Conservation (phyloP, 2,113 vertebrate species). For the Calidris pygmaea region DNA sequence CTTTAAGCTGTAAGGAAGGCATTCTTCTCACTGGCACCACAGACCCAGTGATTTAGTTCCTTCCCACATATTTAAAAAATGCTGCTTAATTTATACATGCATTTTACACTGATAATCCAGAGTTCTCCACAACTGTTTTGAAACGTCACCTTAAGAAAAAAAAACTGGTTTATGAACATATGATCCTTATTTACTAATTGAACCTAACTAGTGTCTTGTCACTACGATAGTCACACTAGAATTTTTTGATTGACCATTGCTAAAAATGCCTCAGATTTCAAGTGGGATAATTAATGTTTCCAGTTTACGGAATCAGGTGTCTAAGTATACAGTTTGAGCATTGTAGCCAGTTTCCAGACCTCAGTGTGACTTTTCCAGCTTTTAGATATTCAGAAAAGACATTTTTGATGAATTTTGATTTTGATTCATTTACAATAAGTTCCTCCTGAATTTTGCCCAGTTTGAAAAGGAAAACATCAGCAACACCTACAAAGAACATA, state of each 20-base stretch:
- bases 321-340: not conserved
- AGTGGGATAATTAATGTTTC: not conserved
- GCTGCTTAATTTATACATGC: not conserved
- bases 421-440: too few relatives aligned
- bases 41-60: not conserved
- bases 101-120: not conserved
- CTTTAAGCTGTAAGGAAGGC: not conserved
- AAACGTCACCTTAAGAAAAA: not conserved
- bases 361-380: not conserved
- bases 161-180: fast-evolving
- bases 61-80: not conserved
- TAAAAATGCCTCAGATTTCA: not conserved
- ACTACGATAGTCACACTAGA: not conserved
- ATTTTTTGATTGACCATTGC: not conserved
- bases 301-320: not conserved
- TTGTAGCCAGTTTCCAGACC: not conserved
- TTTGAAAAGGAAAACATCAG: not conserved
- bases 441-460: not conserved
- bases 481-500: not conserved
- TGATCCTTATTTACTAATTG: not conserved
- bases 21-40: not conserved
- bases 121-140: not conserved
- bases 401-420: too few relatives aligned
- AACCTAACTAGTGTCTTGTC: not conserved
- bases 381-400: not conserved